Percentiles rank a stretch among this genome's conserved stretches.
These are phyloP conservation scores for Podocnemis expansa DNA, from an alignment of 2,113 vertebrate species.

Conservation along the genomic window DNA sequence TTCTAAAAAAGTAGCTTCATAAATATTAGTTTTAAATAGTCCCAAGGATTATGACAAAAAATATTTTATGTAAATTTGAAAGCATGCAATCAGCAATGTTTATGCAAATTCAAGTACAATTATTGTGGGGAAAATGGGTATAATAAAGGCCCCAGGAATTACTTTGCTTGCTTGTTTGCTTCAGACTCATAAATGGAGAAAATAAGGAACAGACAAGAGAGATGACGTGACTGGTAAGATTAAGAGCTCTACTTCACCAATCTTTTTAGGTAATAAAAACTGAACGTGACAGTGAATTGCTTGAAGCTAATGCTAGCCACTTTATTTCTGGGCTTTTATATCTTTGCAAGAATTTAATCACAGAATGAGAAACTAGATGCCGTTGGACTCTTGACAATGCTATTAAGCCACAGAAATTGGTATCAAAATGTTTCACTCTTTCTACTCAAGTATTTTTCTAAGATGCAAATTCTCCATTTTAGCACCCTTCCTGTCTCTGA, in stretches of 20 bases:
- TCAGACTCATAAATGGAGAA: not conserved
- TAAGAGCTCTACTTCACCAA: not conserved
- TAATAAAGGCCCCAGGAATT: not conserved
- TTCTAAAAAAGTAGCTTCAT: not conserved
- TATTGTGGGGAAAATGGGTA: not conserved
- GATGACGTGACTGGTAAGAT: not conserved
- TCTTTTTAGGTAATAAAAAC: not conserved
- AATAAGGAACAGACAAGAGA: not conserved
- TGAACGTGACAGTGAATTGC: not conserved
- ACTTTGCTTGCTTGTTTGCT: not conserved
- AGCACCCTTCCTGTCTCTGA: rapidly evolving
- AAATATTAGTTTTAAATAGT: rapidly evolving
- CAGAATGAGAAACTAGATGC: not conserved
- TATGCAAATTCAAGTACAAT: not conserved
- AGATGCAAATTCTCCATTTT: not conserved
- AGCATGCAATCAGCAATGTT: not conserved
- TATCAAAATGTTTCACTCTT: not conserved
- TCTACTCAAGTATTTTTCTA: not conserved
- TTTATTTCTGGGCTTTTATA: not conserved
- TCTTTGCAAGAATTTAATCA: not conserved
- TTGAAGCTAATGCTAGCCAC: not conserved
- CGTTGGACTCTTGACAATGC: not conserved
- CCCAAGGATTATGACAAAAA: not conserved
- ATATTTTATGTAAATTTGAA: not conserved
- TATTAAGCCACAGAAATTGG: not conserved